These are phyloP conservation scores for Cephalopachus bancanus DNA, from an alignment of 2,797 vertebrate species.

Conservation along the genomic window DNA sequence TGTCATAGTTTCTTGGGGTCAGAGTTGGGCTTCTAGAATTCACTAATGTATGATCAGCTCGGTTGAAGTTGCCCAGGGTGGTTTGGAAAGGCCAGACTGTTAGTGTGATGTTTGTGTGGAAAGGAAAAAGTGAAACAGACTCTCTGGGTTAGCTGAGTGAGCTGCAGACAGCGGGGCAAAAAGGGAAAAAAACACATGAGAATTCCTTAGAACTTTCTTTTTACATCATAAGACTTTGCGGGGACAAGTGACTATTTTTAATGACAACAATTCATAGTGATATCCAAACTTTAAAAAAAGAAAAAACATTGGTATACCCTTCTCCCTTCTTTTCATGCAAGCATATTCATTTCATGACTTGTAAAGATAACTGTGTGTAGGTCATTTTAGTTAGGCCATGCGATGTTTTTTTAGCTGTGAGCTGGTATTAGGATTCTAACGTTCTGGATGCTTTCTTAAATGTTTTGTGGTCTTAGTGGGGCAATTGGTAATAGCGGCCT, in stretches of 20 bases:
- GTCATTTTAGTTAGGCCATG: conserved; percentile 30
- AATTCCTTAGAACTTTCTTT: conserved; percentile 80
- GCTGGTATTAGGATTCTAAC: background rate
- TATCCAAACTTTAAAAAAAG: background rate
- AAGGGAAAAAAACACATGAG: background rate
- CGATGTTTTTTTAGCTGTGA: background rate
- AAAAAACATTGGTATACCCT: background rate
- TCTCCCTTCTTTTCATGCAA: background rate
- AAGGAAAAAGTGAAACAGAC: conserved; percentile 42
- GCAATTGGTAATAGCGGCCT: background rate
- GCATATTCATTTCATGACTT: background rate
- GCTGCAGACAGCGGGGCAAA: background rate
- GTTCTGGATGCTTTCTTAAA: background rate
- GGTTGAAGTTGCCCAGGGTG: conserved; percentile 13
- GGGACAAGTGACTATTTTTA: conserved; percentile 62
- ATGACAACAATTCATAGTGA: conserved; percentile 50
- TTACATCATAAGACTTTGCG: conserved; percentile 67
- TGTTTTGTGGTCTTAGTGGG: background rate
- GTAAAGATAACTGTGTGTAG: background rate
- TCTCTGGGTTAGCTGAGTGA: background rate
- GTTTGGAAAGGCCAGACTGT: conserved; percentile 23
- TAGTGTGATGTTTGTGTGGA: background rate
- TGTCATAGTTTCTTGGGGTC: conserved; percentile 14
- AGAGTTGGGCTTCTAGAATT: background rate
- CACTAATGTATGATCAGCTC: background rate